Base-by-base conservation (phyloP, 2,888 invertebrate species). In the Ornithoptera alexandrae region DNA sequence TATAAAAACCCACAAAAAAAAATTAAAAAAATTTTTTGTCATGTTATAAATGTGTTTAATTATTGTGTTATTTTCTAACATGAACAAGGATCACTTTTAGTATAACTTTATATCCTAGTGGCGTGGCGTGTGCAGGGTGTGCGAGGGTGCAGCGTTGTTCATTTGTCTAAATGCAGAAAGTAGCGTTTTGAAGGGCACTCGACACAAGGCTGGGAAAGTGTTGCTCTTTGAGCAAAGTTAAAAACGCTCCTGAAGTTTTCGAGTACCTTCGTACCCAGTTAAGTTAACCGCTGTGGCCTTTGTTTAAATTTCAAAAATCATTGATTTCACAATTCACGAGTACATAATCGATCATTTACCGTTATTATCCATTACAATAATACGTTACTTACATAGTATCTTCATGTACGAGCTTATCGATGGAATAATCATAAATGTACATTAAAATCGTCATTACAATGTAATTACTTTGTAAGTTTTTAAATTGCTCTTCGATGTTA, bases 181-280 rank as follows among this genome's bases (percentile, higher is more conserved):
- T 85, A 83, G 86, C 87, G 77, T 79, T 88, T 81, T 83, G 85
- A 83, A 89, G 89, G 85, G 84, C 86, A 80, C 86, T 88, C 76
- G 74, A 70, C 77, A 73, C 75, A 79, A 84, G 85, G 87, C 88
- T 90, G 92, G 90, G 90, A 92, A 91, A 91, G 89, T 90, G 90
- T 92, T 91, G 90, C 92, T 90, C 89, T 92, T 90, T 88, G 88
- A 82, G 86, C 89, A 89, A 89, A 90, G 88, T 90, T 88, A 90
- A 91, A 53, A 90, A 88, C 81, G 84, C 82, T 85, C 76, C 80
- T 84, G 81, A 78, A 84, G 75, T 78, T 74, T 78, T 82, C 75
- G 77, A 86, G 82, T 80, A 77, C 73, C 39, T 73, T 72, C 74
- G 71, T 76, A 75, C 74, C 77, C 73, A 80, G 76, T 82, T 87